A percentile compares a stretch with the other conserved stretches of the same genome.
phyloP scores from a whole-genome alignment of 2,888 invertebrate species.

The Brachypalpus laphriformis region DNA sequence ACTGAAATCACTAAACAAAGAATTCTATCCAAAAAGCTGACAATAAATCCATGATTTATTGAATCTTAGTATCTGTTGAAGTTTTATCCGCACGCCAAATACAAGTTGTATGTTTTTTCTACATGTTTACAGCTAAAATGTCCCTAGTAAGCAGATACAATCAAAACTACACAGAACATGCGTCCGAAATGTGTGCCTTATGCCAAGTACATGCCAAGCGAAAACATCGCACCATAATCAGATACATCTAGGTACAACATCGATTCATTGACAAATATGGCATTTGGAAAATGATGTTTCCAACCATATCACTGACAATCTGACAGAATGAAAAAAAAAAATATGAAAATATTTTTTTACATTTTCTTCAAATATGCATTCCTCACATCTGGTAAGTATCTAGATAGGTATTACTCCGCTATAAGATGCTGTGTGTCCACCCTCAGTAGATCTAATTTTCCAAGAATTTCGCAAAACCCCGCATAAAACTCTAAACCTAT shows the following conservation, averaged over 20 bases:
- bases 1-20: neutral
- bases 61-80: slow-evolving; percentile 17
- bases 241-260: slow-evolving; percentile 65
- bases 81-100: slow-evolving; percentile 45
- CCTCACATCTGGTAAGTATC: slow-evolving; percentile 23
- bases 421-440: slow-evolving; percentile 56
- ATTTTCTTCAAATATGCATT: slow-evolving; percentile 46
- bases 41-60: slow-evolving; percentile 1
- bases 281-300: slow-evolving; percentile 69
- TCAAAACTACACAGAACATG: slow-evolving; percentile 45
- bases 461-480: slow-evolving; percentile 61
- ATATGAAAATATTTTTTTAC: slow-evolving; percentile 24
- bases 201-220: slow-evolving; percentile 12
- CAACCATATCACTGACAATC: slow-evolving; percentile 53
- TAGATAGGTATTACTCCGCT: no score
- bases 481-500: slow-evolving; percentile 23
- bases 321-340: slow-evolving; percentile 42
- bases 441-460: slow-evolving; percentile 66
- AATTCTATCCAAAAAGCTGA: neutral
- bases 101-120: slow-evolving; percentile 16
- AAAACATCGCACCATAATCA: slow-evolving; percentile 35
- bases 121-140: slow-evolving; percentile 27
- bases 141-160: slow-evolving; percentile 17
- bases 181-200: slow-evolving; percentile 62
- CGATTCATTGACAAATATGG: slow-evolving; percentile 72